A percentile compares a stretch with the other conserved stretches of the same genome.
Conservation (phyloP, 1,140 invertebrate species). For the Drosophila trapezifrons region DNA sequence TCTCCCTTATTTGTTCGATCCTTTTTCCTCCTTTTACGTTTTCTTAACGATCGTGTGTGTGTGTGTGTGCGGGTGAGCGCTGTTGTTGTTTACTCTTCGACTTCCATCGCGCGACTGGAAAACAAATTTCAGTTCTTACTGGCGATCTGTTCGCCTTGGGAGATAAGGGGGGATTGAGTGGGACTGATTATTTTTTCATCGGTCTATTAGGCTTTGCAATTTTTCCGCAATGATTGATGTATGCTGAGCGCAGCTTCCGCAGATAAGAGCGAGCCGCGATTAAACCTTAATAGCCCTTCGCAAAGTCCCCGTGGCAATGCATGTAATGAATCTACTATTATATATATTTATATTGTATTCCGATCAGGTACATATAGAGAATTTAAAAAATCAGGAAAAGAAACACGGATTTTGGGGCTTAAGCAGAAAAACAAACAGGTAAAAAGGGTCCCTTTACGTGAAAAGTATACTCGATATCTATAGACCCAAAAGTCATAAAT, state of each 20-base stretch:
- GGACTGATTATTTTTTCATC: slow-evolving; percentile 1
- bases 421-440: slow-evolving; percentile 7
- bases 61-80: not conserved
- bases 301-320: no score
- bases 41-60: not conserved
- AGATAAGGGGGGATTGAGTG: slow-evolving; percentile 4
- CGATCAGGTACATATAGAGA: not conserved
- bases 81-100: not conserved
- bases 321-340: not conserved
- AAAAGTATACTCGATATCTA: no score
- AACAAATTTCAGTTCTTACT: not conserved
- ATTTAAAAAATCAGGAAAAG: not conserved
- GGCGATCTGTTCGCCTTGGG: not conserved
- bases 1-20: not conserved
- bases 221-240: not conserved
- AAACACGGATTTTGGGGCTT: not conserved
- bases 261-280: slow-evolving; percentile 6
- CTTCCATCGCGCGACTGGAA: slow-evolving; percentile 1
- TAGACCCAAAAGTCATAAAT: not conserved
- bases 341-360: not conserved
- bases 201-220: not conserved
- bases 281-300: not conserved
- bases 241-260: not conserved
- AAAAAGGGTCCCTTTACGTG: not conserved
- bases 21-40: not conserved